phyloP scores from a whole-genome alignment of 1,140 invertebrate genomes.

The Gyrodactylus salaris region DNA sequence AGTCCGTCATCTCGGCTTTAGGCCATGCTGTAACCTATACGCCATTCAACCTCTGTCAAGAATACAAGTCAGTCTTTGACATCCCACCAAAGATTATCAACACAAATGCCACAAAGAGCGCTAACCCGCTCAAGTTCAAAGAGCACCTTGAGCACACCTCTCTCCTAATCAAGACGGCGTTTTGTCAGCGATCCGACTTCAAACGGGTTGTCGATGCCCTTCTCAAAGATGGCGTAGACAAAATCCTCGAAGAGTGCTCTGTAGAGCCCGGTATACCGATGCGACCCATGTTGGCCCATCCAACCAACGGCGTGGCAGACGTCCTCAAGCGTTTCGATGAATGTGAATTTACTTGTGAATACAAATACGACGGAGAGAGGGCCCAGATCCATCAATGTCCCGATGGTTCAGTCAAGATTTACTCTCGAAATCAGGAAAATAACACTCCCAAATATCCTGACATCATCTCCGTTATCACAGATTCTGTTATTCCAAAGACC shows the following conservation, averaged over 20 bases:
- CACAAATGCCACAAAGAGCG: conserved; percentile 17
- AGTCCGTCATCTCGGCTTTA: conserved; percentile 53
- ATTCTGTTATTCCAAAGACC: conserved; percentile 7
- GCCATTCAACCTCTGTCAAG: conserved; percentile 11
- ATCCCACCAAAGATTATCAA: too few species aligned
- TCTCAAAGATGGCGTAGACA: conserved; percentile 25
- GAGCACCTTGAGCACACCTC: conserved; percentile 38
- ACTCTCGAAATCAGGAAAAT: conserved; percentile 84
- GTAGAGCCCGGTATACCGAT: conserved; percentile 35
- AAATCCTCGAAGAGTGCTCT: conserved; percentile 2
- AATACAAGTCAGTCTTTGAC: background rate
- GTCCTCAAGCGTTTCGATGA: conserved; percentile 60
- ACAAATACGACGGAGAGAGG: conserved; percentile 93
- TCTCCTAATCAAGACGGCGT: conserved; percentile 54
- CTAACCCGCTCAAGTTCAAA: conserved; percentile 38
- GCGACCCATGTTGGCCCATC: conserved; percentile 92
- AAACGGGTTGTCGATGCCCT: conserved; percentile 46
- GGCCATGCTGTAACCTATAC: conserved; percentile 38
- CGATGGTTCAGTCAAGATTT: conserved; percentile 32
- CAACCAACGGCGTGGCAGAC: conserved; percentile 53
- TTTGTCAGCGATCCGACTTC: conserved; percentile 88
- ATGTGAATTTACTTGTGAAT: conserved; percentile 68
- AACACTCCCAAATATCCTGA: conserved; percentile 94
- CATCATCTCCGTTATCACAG: conserved; percentile 33
- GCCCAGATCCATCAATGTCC: conserved; percentile 34